Evolutionary conservation across 2,888 invertebrate species (phyloP), one percentile per base, ranked within the genome.

Genomic region (Lydus trimaculatus): DNA sequence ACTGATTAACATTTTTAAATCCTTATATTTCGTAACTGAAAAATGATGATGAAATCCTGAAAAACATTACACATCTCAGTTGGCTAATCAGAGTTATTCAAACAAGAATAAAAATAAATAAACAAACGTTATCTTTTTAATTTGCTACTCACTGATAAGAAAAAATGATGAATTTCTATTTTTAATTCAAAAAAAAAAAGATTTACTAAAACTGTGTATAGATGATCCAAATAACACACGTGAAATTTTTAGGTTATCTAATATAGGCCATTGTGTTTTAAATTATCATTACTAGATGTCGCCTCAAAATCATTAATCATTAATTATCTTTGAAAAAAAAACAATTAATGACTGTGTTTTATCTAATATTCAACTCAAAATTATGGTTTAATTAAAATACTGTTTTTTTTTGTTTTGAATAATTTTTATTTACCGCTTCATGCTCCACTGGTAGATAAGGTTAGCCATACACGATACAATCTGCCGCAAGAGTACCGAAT

Each of bases 1-100:
- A 9, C 68, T 66, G 23, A 77, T 63, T 31, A 76, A 52, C 23
- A 69, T 69, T 48, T 74, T 72, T 67, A 20, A 9, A 13, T 5
- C 5, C 11, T 43, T 5, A 8, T 17, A 17, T 43, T 25, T 15
- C 20, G 1, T 48, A 48, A 17, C n/a, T 17, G 9, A 48, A 48
- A n/a, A 17, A 20, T 8, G 20, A 48, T 25, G 25, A 56, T 25
- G 25, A 23, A 56, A 56, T 25, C 11, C 56, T 56, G 15, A 8
- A 56, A 56, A 15, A 20, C 17, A 23, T 52, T 9, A 23, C 11
- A 20, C 43, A 43, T 43, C 17, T n/a, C n/a, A 43, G n/a, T 43
- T 43, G 1, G 36, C 13, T 36, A 36, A n/a, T n/a, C n/a, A n/a
- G n/a, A n/a, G n/a, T n/a, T n/a, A n/a, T n/a, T 4, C 7, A 4